Base-by-base conservation (phyloP, 2,113 vertebrate genomes). In the Seriola aureovittata region DNA sequence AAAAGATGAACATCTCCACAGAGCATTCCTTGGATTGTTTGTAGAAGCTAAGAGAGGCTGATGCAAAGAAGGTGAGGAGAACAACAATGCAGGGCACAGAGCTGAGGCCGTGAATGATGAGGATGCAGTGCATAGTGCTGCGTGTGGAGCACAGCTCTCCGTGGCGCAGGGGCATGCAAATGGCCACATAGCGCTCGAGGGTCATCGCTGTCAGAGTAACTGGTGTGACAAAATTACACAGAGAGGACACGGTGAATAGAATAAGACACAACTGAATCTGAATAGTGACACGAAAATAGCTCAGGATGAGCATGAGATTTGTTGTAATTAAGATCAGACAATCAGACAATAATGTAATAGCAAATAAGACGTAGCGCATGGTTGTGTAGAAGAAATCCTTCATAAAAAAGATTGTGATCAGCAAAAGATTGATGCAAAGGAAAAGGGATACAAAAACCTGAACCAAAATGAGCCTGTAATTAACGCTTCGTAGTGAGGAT, bases 321-420 rank as follows among this genome's bases (percentile, higher is more conserved):
- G 81, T 10, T 2, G 90, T 1, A 1, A 89, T 1, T 21, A 94
- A 82, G 23, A 65, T 63, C 0, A 89, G 0, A 3, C 75, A 68
- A 65, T 94, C 93, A 63, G 78, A 84, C 21, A 92, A 3, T 7
- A 93, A 34, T 19, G 83, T 88, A 19, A 54, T 34, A 25, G 85
- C 85, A 64, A 93, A 94, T 13, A 94, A 71, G 2, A 95, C 57
- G 64, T 94, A 93, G 4, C 93, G 90, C 62, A 84, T 84, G 19
- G 67, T 78, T 16, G 66, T 90, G n/a, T 80, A 79, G 60, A 93
- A 91, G 13, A 12, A 16, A 1, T 85, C 76, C 44, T 85, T 93
- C 64, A 66, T 82, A 63, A 88, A 92, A 72, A 91, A 88, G 0
- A 85, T 88, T 40, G 5, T 54, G 14, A 92, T 84, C 2, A 85